These are phyloP conservation scores for Andricus quercusramuli DNA, from an alignment of 2,888 invertebrate species.

Conservation along the genomic window DNA sequence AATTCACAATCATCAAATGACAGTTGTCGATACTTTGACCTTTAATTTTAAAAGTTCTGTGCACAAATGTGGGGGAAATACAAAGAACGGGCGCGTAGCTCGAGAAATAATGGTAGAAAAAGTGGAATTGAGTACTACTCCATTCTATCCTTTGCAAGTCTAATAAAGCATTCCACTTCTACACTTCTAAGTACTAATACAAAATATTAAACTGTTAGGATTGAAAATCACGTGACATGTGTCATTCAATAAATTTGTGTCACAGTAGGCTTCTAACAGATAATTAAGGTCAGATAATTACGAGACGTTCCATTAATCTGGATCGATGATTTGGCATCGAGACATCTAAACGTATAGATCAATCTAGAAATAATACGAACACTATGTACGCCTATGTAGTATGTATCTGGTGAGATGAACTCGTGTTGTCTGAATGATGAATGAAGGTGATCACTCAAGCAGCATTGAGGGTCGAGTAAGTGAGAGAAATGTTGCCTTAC, in stretches of 20 bases:
- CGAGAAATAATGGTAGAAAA: no score
- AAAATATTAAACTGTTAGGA: background rate
- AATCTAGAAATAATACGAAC: slow-evolving; percentile 13
- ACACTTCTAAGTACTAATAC: background rate
- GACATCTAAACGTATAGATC: background rate
- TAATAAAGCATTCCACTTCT: background rate
- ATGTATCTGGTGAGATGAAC: slow-evolving; percentile 47
- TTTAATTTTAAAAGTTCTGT: no score
- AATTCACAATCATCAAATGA: no score
- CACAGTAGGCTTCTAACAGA: background rate
- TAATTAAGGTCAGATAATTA: background rate
- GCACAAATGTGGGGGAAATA: no score
- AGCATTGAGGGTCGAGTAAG: slow-evolving; percentile 45
- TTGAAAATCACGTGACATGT: background rate
- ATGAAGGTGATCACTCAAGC: slow-evolving; percentile 61
- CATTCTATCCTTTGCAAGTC: background rate
- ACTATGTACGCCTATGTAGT: background rate
- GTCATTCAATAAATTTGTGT: background rate
- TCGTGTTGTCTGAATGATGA: slow-evolving; percentile 65
- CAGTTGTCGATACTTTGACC: no score
- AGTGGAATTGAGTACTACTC: no score
- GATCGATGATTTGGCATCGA: slow-evolving; percentile 2
- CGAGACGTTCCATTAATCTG: background rate
- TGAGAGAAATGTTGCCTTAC: slow-evolving; percentile 37
- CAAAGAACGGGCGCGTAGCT: no score